These are phyloP conservation scores for Mystacornis crossleyi DNA, from an alignment of 2,113 vertebrate genomes.

Conservation along the genomic window DNA sequence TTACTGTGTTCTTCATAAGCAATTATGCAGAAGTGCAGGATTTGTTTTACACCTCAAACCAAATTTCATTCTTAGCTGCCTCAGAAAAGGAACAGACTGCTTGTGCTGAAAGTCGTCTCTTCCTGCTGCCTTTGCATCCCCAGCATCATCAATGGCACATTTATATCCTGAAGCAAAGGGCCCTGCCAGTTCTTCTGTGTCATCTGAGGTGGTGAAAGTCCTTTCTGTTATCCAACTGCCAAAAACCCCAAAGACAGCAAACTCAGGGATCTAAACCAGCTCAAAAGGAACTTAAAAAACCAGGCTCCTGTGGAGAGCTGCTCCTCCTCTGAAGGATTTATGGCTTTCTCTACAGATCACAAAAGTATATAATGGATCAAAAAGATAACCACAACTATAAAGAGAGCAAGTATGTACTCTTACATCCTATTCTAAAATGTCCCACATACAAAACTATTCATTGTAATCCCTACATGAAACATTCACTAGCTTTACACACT, in stretches of 20 bases:
- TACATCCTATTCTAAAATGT: not conserved
- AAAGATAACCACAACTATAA: not conserved
- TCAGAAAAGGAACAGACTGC: not conserved
- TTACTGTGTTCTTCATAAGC: not conserved
- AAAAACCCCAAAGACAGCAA: not conserved
- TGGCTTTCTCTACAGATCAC: not conserved
- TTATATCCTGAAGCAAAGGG: not conserved
- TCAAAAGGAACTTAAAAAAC: not conserved
- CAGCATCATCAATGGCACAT: rapidly evolving
- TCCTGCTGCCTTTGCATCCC: not conserved
- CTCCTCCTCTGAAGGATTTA: not conserved
- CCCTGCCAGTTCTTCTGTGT: not conserved
- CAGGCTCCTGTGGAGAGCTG: not conserved
- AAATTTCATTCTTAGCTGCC: not conserved
- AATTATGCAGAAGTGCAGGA: not conserved
- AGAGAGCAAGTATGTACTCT: not conserved
- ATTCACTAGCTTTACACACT: not conserved
- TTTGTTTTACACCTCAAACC: not conserved
- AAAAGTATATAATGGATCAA: not conserved
- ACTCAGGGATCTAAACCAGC: not conserved
- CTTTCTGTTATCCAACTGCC: not conserved
- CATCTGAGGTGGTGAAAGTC: not conserved
- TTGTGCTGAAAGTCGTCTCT: not conserved
- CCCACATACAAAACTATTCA: not conserved
- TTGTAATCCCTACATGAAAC: not conserved